Evolutionary conservation across 2,797 vertebrate genomes (phyloP), one percentile per base, ranked within the genome.

Genomic region (Tenualosa ilisha): DNA sequence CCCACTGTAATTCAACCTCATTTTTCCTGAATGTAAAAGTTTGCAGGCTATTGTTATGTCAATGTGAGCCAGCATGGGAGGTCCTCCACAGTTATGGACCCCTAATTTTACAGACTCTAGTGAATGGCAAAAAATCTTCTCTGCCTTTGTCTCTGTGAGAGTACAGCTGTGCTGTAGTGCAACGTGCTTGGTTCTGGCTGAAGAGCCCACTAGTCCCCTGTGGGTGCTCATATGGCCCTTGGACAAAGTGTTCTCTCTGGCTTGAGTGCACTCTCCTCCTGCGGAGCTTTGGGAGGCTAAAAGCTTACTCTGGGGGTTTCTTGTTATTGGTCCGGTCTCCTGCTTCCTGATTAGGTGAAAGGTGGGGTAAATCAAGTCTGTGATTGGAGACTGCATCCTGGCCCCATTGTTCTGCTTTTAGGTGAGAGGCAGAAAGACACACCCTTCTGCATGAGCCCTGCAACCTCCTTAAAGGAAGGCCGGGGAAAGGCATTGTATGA

Each of bases 341-440:
- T 82, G 82, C 88, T 87, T 89, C 84, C 83, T 87, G 65, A 72
- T 40, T 72, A 90, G 82, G 83, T 87, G 86, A 86, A 89, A 90
- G 89, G 83, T 91, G 90, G 82, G 88, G 82, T 86, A 82, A 87
- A 84, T 82, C 84, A 24, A 72, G 22, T 63, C 84, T 86, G 37
- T 86, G 88, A 86, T 85, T 84, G 82, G 85, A 86, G 82, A 91
- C 85, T 59, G 89, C 82, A 91, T 94, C 92, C 90, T 72, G 65
- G 88, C 87, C 86, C 90, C 87, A 95, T 95, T 95, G 94, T 95
- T 94, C 90, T 91, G 50, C 84, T 89, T 94, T 85, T 92, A 93
- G 91, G 92, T 93, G 91, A 92, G 88, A 91, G 91, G 89, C 40
- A 7, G 81, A 56, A 88, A 89, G 85, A 86, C 91, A 84, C 84